Evolutionary conservation across 2,113 vertebrate species (phyloP).

Genomic region (Halichoeres trimaculatus): DNA sequence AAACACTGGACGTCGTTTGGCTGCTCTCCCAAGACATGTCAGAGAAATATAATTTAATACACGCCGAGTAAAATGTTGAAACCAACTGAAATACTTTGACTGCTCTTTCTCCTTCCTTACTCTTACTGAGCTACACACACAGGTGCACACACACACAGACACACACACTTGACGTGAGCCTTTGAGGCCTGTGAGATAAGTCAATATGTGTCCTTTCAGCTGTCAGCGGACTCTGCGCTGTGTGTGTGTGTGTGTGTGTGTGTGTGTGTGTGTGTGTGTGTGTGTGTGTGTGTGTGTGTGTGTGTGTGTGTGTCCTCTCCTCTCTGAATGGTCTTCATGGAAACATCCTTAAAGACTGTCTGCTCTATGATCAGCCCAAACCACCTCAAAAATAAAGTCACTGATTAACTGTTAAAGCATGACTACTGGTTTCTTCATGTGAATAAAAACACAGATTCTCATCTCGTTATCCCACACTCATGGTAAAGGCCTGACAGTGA

Average conservation of each 20-base stretch:
- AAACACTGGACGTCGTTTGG: conserved; percentile 58
- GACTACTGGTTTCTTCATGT: no score
- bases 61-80: conserved; percentile 63
- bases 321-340: conserved; percentile 70
- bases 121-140: background rate
- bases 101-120: conserved; percentile 13
- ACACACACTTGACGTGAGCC: conserved; percentile 26
- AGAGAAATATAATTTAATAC: no score
- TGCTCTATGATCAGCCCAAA: no score
- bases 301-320: conserved; percentile 32
- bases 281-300: no score
- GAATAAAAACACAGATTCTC: background rate
- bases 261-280: no score
- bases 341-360: conserved; percentile 22
- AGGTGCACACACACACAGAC: conserved; percentile 18
- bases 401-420: no score
- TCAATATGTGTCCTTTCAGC: conserved; percentile 76
- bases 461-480: background rate
- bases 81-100: conserved; percentile 48
- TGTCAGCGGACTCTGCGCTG: conserved; percentile 57
- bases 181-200: conserved; percentile 78
- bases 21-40: conserved; percentile 36
- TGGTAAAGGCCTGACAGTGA: background rate
- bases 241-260: no score
- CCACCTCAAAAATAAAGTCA: no score